phyloP scores from a whole-genome alignment of 2,797 vertebrate species.

The Meriones psammophilus region DNA sequence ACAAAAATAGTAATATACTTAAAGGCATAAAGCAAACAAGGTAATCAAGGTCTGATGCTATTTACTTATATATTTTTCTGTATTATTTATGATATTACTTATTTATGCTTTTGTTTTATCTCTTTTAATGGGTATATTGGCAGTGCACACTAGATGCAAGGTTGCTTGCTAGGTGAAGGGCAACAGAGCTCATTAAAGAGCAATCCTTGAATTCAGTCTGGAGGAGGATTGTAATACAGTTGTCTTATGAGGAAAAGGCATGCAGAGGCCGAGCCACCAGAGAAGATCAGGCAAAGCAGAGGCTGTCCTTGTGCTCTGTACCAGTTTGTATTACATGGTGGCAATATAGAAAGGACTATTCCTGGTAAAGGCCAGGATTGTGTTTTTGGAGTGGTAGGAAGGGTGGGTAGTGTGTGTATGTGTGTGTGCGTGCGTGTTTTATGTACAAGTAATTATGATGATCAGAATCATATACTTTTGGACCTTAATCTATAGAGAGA shows the following conservation, averaged over 20 bases:
- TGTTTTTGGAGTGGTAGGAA: background rate
- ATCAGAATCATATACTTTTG: background rate
- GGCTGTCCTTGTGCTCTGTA: background rate
- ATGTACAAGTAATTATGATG: background rate
- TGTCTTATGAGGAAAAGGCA: background rate
- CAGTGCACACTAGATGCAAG: background rate
- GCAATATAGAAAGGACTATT: background rate
- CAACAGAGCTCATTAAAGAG: background rate
- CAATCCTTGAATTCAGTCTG: background rate
- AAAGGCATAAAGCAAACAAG: background rate
- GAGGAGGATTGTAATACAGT: background rate
- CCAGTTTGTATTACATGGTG: background rate
- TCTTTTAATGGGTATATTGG: background rate
- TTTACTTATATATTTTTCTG: constrained; percentile 22
- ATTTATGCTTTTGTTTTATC: background rate
- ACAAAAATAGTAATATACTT: background rate
- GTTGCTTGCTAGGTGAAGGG: background rate
- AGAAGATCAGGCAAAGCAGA: background rate
- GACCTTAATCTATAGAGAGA: background rate
- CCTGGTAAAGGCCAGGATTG: background rate
- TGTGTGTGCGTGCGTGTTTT: background rate
- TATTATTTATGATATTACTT: background rate
- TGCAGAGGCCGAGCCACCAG: background rate
- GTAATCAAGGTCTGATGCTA: background rate
- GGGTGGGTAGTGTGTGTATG: background rate